A percentile compares a stretch with the other conserved stretches of the same genome.
phyloP scores from a whole-genome alignment of 2,113 vertebrate species.

The Spheniscus mendiculus region DNA sequence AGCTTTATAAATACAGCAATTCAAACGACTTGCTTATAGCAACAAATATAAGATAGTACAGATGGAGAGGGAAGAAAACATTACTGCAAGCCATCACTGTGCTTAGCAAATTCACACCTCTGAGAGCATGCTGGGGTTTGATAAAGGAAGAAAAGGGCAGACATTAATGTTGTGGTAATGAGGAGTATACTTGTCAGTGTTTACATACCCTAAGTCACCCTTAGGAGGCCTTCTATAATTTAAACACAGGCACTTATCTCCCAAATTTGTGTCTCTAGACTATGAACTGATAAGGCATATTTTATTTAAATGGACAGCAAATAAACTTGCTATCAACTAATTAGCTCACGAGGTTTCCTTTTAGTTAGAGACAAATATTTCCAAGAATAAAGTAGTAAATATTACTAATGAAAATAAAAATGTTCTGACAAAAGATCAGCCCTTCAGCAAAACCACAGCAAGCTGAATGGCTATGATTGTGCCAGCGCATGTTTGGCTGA shows the following conservation, averaged over 20 bases:
- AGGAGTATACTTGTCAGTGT: not conserved
- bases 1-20: not conserved
- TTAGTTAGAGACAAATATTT: not conserved
- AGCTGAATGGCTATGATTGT: not conserved
- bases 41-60: not conserved
- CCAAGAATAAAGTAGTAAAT: not conserved
- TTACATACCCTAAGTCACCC: not conserved
- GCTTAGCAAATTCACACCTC: not conserved
- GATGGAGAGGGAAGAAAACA: not conserved
- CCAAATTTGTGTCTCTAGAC: not conserved
- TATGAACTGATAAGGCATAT: not conserved
- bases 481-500: not conserved
- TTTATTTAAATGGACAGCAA: not conserved
- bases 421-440: not conserved
- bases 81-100: not conserved
- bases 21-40: constrained; percentile 25
- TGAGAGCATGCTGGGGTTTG: not conserved
- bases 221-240: not conserved
- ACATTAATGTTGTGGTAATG: not conserved
- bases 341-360: not conserved
- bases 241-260: not conserved
- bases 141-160: not conserved
- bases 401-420: not conserved
- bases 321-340: not conserved
- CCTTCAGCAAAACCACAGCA: not conserved